A percentile compares a stretch with the other conserved stretches of the same genome.
Conservation (phyloP, 2,888 invertebrate species). For the Euplagia quadripunctaria region DNA sequence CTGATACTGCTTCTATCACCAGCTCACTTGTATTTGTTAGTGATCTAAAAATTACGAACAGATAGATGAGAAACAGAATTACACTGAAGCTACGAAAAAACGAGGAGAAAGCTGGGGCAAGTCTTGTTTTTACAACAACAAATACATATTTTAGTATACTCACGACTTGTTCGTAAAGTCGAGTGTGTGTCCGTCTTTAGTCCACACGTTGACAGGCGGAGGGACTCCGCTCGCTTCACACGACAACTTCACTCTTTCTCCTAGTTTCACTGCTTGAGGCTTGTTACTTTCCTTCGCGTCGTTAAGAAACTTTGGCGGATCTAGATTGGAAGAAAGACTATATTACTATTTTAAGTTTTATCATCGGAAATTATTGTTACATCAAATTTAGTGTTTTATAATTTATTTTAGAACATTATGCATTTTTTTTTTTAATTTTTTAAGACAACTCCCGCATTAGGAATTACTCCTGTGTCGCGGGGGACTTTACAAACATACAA, state of each 20-base stretch:
- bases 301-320: constrained; percentile 5
- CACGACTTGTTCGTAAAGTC: constrained; percentile 70
- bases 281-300: constrained; percentile 26
- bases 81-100: too few species aligned
- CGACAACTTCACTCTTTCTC: constrained; percentile 60
- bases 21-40: constrained; percentile 60
- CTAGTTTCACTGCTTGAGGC: constrained; percentile 58
- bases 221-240: constrained; percentile 77
- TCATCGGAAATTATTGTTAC: too few species aligned
- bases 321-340: background rate
- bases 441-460: too few species aligned
- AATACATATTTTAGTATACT: constrained; percentile 42
- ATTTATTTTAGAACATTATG: too few species aligned
- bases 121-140: too few species aligned
- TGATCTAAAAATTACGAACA: constrained; percentile 54
- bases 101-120: too few species aligned
- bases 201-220: constrained; percentile 78
- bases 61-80: background rate
- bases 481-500: too few species aligned
- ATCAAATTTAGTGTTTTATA: too few species aligned
- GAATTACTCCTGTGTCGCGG: too few species aligned
- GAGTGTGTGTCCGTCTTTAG: constrained; percentile 71
- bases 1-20: constrained; percentile 63
- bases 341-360: too few species aligned
- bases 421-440: too few species aligned